Evolutionary conservation across 2,797 vertebrate genomes (phyloP).

Genomic region (Microctenopoma lineatum): DNA sequence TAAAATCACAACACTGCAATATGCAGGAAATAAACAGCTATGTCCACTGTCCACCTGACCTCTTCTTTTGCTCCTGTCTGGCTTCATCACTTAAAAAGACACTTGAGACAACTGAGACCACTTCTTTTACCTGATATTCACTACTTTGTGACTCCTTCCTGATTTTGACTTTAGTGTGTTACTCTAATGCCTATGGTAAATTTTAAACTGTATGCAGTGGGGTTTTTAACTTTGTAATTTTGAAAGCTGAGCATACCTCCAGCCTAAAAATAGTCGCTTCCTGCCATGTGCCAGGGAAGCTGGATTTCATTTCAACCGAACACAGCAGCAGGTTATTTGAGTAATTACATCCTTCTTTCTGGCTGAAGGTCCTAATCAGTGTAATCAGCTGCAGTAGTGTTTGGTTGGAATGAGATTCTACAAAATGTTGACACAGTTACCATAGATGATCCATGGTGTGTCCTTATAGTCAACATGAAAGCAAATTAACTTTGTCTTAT

Average conservation of each 20-base stretch:
- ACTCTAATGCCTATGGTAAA: not conserved
- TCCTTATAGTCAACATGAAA: not conserved
- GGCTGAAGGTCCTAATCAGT: slow-evolving; percentile 54
- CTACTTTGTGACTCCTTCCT: not conserved
- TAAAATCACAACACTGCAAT: no score
- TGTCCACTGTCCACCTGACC: no score
- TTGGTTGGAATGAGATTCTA: slow-evolving; percentile 27
- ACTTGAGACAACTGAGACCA: not conserved
- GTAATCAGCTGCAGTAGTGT: slow-evolving; percentile 42
- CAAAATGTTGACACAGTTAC: slow-evolving; percentile 28
- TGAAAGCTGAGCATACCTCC: slow-evolving; percentile 7
- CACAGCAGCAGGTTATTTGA: slow-evolving; percentile 52
- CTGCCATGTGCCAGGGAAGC: slow-evolving; percentile 33
- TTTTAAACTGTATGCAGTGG: not conserved
- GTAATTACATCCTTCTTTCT: slow-evolving; percentile 43
- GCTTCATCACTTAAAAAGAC: not conserved
- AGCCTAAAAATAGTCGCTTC: slow-evolving; percentile 16
- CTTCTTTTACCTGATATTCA: not conserved
- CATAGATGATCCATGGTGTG: slow-evolving; percentile 3
- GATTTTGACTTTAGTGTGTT: not conserved
- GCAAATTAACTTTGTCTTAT: not conserved
- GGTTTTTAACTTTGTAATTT: slow-evolving; percentile 12
- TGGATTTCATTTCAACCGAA: slow-evolving; percentile 40
- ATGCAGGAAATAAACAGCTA: no score
- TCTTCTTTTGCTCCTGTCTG: not conserved